A percentile compares a stretch with the other conserved stretches of the same genome.
These are phyloP conservation scores for Cryptocephalus primarius DNA, from an alignment of 2,888 invertebrate genomes.

Conservation along the genomic window DNA sequence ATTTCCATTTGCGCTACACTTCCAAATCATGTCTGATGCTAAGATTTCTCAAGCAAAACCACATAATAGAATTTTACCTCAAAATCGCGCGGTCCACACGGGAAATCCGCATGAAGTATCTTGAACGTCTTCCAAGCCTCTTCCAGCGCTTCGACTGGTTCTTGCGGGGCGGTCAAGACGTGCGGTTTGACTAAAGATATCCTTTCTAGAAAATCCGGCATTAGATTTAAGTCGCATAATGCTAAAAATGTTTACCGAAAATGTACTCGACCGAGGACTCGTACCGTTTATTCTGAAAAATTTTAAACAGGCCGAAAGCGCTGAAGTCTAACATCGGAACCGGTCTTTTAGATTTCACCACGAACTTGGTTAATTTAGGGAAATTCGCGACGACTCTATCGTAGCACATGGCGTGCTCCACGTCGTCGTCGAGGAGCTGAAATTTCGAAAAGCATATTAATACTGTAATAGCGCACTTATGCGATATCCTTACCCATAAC, in stretches of 20 bases:
- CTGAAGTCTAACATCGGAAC: constrained; percentile 1
- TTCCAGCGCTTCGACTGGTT: background rate
- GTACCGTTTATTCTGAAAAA: background rate
- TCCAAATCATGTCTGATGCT: no score
- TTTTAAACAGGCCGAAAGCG: constrained; percentile 1
- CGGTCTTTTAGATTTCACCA: constrained; percentile 2
- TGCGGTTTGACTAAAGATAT: background rate
- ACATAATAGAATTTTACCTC: background rate
- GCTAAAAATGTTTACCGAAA: background rate
- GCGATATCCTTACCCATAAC: constrained; percentile 1
- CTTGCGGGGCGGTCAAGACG: background rate
- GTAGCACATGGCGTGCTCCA: background rate
- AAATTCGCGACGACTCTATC: constrained; percentile 1
- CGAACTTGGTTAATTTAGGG: constrained; percentile 1
- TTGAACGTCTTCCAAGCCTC: background rate
- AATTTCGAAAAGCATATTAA: no score
- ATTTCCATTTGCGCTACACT: no score
- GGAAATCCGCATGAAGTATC: constrained; percentile 1
- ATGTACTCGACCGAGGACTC: background rate
- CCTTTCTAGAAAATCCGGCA: background rate
- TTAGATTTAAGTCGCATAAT: no score
- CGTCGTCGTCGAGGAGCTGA: background rate
- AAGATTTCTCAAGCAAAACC: no score
- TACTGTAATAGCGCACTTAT: background rate
- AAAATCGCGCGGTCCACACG: constrained; percentile 1